Conservation (phyloP, 2,888 invertebrate species). For the Microchrysa polita region DNA sequence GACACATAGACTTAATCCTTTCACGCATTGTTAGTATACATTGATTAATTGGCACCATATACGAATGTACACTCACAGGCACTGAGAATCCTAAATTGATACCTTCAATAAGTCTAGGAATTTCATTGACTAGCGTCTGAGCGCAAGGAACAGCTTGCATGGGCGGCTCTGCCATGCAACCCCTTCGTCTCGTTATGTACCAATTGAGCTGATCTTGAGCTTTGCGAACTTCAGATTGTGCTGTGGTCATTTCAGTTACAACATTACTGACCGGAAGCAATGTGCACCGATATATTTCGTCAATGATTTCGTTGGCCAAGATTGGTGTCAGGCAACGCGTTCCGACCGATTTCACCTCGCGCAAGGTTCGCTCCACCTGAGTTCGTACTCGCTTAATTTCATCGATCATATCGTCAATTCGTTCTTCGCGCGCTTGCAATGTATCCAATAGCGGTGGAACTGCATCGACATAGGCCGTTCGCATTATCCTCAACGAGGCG, state of each 20-base stretch:
- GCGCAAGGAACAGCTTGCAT: slow-evolving; percentile 27
- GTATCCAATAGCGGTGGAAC: slow-evolving; percentile 14
- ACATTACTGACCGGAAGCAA: slow-evolving; percentile 2
- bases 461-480: neutral
- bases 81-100: slow-evolving; percentile 12
- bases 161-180: slow-evolving; percentile 1
- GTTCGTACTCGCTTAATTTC: slow-evolving; percentile 22
- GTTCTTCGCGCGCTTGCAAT: slow-evolving; percentile 18
- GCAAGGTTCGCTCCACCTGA: slow-evolving; percentile 1
- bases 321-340: slow-evolving; percentile 11
- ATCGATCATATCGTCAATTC: slow-evolving; percentile 7
- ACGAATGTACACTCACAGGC: slow-evolving; percentile 12
- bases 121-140: slow-evolving; percentile 17
- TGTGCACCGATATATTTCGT: slow-evolving; percentile 17
- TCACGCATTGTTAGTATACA: slow-evolving; percentile 22
- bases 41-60: slow-evolving; percentile 18
- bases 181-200: neutral
- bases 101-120: slow-evolving; percentile 18
- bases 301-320: slow-evolving; percentile 17
- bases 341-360: slow-evolving; percentile 6
- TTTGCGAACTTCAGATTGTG: slow-evolving; percentile 18
- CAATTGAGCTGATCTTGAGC: slow-evolving; percentile 7
- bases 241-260: neutral
- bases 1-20: slow-evolving; percentile 27
- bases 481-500: slow-evolving; percentile 19